phyloP scores from a whole-genome alignment of 2,113 vertebrate genomes.

The Cairina moschata region DNA sequence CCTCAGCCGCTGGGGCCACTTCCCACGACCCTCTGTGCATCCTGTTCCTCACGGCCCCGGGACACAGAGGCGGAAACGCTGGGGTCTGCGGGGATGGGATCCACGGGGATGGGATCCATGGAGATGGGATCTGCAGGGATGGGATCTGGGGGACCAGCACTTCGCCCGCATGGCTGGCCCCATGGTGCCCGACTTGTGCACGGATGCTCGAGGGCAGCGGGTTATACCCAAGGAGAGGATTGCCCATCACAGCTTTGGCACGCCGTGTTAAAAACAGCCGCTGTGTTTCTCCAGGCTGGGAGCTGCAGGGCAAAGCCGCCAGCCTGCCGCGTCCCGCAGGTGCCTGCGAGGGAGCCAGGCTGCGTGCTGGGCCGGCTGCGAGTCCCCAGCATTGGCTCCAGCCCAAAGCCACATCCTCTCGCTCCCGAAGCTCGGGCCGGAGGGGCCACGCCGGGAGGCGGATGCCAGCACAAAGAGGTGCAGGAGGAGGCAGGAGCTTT shows the following conservation, averaged over 20 bases:
- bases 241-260: too few relatives aligned
- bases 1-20: neutral
- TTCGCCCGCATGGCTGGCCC: neutral
- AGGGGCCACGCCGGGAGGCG: fast-evolving
- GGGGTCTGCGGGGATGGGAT: fast-evolving
- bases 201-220: neutral
- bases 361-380: neutral
- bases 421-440: fast-evolving
- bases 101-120: neutral
- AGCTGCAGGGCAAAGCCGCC: neutral
- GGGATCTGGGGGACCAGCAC: neutral
- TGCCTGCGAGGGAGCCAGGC: neutral
- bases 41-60: neutral
- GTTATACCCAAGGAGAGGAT: neutral
- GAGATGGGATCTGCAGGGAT: neutral
- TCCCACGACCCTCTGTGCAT: constrained; percentile 46
- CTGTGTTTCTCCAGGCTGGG: neutral
- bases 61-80: neutral
- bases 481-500: neutral
- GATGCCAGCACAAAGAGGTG: neutral
- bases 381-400: neutral
- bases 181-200: neutral
- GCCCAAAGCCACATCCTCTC: neutral
- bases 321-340: too few relatives aligned
- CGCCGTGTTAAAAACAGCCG: too few relatives aligned